Base-by-base conservation (phyloP, 2,113 vertebrate species). In the mouse (Mus musculus) region DNA sequence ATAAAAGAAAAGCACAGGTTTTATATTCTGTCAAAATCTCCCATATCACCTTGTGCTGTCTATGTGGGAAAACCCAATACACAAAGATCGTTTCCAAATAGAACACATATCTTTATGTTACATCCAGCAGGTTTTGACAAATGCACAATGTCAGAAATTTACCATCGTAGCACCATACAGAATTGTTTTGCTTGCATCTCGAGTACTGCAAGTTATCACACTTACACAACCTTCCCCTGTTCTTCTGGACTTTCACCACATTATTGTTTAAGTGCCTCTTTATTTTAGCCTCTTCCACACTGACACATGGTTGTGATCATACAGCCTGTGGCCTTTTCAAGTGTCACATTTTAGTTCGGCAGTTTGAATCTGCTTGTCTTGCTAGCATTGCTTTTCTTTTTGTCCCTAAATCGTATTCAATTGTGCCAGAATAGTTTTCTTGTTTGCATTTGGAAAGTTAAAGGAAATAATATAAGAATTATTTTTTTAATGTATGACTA, bases 221-320 rank as follows among this genome's bases (percentile, higher is more conserved):
- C 24, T 10, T 59, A 56, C 16, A 5, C 11, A 56, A 52, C 17
- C 26, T 89, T 49, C 7, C 39, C 24, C 19, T 2, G 2, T 13
- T 7, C 49, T 69, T 19, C n/a, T 52, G 12, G 17, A 30, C 10
- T 63, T 36, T 65, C 46, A 5, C 17, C 14, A 52, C 24, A 39
- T 52, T 46, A 59, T 42, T 69, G 6, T 91, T 72, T 95, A 54
- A 72, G 1, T 28, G 16, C 52, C 1, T 85, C 59, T 91, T 8
- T 33, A 89, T 17, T 52, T 96, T 91, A 73, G 10, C 36, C n/a
- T 87, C 52, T 84, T 95, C 49, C 26, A 61, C 36, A 90, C 93
- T 28, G 16, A 42, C 36, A 69, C 3, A 2, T 16, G 61, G 7
- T 22, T 92, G 22, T 13, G n/a, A 72, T 85, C 13, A 13, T 16